Conservation (phyloP, 2,797 vertebrate species). For the Enteromius fasciolatus region DNA sequence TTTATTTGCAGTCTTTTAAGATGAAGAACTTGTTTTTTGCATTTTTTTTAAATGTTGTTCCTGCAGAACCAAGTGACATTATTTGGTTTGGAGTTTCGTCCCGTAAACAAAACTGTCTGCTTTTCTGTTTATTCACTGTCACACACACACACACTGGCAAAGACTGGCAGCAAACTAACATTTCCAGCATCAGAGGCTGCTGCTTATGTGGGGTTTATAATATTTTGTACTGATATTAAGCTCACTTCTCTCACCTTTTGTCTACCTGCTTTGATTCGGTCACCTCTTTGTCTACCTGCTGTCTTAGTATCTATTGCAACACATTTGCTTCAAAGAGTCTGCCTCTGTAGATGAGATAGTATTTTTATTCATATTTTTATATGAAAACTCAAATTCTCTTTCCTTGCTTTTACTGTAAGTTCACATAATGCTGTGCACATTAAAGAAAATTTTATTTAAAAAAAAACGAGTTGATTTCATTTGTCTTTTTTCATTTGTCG, state of each 20-base stretch:
- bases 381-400: slow-evolving; percentile 61
- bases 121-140: slow-evolving; percentile 57
- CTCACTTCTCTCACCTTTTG: slow-evolving; percentile 65
- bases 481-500: slow-evolving; percentile 10
- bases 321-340: slow-evolving; percentile 64
- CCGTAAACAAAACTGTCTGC: slow-evolving; percentile 48
- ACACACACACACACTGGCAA: slow-evolving; percentile 53
- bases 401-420: slow-evolving; percentile 76
- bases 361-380: slow-evolving; percentile 67
- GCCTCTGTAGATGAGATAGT: slow-evolving; percentile 66
- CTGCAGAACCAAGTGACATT: slow-evolving; percentile 23
- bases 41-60: slow-evolving; percentile 53
- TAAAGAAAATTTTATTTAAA: slow-evolving; percentile 76
- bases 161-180: slow-evolving; percentile 58
- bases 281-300: slow-evolving; percentile 57
- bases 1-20: slow-evolving; percentile 60
- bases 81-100: slow-evolving; percentile 30
- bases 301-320: slow-evolving; percentile 37
- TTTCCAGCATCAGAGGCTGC: slow-evolving; percentile 51
- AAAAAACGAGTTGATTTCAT: slow-evolving; percentile 50
- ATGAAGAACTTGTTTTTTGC: slow-evolving; percentile 69
- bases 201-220: slow-evolving; percentile 34
- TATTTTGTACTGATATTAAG: slow-evolving; percentile 60
- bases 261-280: slow-evolving; percentile 68
- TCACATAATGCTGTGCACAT: slow-evolving; percentile 80